phyloP scores from a whole-genome alignment of 2,113 vertebrate species.

The Sapayoa aenigma region DNA sequence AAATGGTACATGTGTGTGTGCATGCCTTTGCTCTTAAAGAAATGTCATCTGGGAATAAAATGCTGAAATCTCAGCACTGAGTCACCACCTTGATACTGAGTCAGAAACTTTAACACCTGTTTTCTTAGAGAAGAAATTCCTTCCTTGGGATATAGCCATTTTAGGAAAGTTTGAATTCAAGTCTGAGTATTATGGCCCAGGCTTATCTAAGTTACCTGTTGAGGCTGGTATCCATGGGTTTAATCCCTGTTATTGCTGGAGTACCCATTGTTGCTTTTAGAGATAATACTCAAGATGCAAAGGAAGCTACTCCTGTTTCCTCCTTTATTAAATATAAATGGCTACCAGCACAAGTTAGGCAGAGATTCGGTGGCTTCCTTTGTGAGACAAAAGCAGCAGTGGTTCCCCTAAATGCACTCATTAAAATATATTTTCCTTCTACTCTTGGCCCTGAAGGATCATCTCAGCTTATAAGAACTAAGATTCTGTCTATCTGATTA shows the following conservation, averaged over 20 bases:
- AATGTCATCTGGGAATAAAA: background rate
- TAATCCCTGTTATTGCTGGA: background rate
- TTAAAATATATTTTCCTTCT: conserved; percentile 39
- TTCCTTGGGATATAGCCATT: background rate
- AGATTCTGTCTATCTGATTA: conserved; percentile 61
- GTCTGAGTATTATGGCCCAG: background rate
- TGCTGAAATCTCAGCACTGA: background rate
- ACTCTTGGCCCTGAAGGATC: conserved; percentile 42
- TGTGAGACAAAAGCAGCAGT: background rate
- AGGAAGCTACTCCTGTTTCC: background rate
- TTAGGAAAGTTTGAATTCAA: background rate
- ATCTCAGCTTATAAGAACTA: conserved; percentile 51
- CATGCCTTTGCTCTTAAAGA: background rate
- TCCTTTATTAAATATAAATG: background rate
- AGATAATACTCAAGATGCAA: background rate
- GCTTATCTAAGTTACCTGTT: background rate
- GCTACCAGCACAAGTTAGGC: background rate
- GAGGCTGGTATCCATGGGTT: background rate
- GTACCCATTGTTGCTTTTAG: background rate
- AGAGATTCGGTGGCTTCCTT: conserved; percentile 17
- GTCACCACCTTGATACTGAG: background rate
- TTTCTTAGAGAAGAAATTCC: background rate
- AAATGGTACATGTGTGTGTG: rapidly evolving
- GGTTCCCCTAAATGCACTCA: conserved; percentile 11
- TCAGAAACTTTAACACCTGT: background rate